Evolutionary conservation across 2,888 invertebrate genomes (phyloP), one percentile per base, ranked within the genome.

Genomic region (Synanthedon myopaeformis): DNA sequence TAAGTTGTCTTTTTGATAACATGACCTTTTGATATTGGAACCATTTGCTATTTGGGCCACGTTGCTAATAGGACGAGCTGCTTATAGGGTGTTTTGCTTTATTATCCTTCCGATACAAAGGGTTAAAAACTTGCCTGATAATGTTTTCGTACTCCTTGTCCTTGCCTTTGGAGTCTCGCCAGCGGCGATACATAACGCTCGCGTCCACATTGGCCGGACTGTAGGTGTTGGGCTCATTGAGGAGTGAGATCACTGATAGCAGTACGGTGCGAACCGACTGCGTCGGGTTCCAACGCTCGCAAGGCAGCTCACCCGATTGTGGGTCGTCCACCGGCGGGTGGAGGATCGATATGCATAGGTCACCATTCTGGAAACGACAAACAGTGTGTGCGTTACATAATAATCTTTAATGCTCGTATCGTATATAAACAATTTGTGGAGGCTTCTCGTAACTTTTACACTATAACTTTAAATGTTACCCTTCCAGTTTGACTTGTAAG

Each of bases 241-340:
- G 90, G 61, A 99, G 91, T 13, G 99, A 99, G 75, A 99, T 99
- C 66, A 99, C 99, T 58, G 98, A 99, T 58, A 99, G 90, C 62
- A 99, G 91, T 70, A 99, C 97, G 53, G 99, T 99, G 79, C 98
- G 95, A 74, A 99, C 99, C 74, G 96, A 99, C 89, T 99, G 99
- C 63, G 99, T 99, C 54, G 99, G 99, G 90, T 99, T 99, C 99
- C 99, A 99, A 82, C 99, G 93, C 87, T 99, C 99, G 86, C 98
- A 99, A 0, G 99, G 98, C 70, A 99, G 85, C 82, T 99, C 99
- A 28, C 99, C 99, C 68, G 97, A 98, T 77, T 99, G 99, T 42
- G 99, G 99, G 88, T 99, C 99, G 84, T 99, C 99, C 55, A 98
- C 94, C 14, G 99, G 99, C 56, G 99, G 98, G 85, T 99, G 99